These are phyloP conservation scores for Gymnothorax reevesii DNA, from an alignment of 2,797 vertebrate genomes.

Conservation along the genomic window DNA sequence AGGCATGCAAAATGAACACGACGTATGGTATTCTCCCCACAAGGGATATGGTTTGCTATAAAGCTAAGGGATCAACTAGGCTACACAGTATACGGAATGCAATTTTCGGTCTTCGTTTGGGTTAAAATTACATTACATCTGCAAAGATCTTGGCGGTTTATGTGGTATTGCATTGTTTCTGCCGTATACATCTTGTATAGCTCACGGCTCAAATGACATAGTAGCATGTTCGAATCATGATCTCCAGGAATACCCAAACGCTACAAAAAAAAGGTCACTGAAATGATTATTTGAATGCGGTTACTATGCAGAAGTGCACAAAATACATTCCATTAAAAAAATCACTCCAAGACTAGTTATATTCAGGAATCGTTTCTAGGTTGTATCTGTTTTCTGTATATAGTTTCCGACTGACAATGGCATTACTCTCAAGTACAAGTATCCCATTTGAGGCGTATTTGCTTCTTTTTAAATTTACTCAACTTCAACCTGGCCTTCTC, in stretches of 20 bases:
- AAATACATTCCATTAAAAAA: not conserved
- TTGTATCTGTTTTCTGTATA: not conserved
- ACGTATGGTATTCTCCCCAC: not conserved
- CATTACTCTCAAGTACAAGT: not conserved
- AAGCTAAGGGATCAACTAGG: not conserved
- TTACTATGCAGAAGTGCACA: not conserved
- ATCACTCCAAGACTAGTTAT: not conserved
- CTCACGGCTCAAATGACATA: not conserved
- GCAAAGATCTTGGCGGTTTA: not conserved
- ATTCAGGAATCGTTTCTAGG: not conserved
- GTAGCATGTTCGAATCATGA: not conserved
- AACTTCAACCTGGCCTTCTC: not conserved
- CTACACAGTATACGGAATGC: not conserved
- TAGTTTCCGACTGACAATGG: not conserved
- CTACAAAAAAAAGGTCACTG: not conserved
- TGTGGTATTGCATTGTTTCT: not conserved
- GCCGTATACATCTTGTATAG: not conserved
- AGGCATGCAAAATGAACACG: not conserved
- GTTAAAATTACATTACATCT: not conserved
- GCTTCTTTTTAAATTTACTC: not conserved
- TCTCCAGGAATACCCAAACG: not conserved
- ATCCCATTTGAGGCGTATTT: not conserved
- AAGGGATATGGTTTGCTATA: not conserved
- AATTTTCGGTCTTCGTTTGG: not conserved
- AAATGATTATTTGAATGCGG: not conserved